Evolutionary conservation across 1,140 invertebrate genomes (phyloP).

Genomic region (Glossosoma conforme): DNA sequence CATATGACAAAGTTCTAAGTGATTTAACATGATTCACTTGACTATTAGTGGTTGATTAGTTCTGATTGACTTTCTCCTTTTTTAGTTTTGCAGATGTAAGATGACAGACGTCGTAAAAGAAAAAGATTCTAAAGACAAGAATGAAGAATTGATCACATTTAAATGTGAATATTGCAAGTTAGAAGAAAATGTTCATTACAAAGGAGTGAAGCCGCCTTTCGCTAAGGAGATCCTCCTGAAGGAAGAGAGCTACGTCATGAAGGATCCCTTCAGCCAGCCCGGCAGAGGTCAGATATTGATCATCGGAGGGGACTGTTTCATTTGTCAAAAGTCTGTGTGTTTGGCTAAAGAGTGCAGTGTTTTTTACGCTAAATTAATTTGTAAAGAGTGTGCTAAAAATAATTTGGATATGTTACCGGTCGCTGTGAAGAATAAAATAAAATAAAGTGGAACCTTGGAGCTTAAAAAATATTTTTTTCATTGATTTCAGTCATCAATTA

Average conservation of each 20-base stretch:
- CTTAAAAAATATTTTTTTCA: neutral
- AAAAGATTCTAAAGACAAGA: conserved; percentile 23
- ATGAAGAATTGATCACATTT: conserved; percentile 48
- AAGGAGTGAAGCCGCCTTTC: conserved; percentile 66
- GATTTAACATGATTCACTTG: too few relatives aligned
- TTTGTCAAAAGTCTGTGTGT: conserved; percentile 66
- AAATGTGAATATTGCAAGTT: conserved; percentile 60
- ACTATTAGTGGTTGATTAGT: too few relatives aligned
- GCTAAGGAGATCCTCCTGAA: conserved; percentile 56
- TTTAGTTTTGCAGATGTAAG: conserved; percentile 16
- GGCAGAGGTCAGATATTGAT: conserved; percentile 61
- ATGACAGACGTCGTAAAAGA: conserved; percentile 32
- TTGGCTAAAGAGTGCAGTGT: conserved; percentile 70
- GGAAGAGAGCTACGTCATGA: conserved; percentile 73
- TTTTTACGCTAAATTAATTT: conserved; percentile 71
- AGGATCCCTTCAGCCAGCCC: conserved; percentile 72
- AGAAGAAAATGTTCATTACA: conserved; percentile 66
- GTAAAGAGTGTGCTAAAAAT: conserved; percentile 60
- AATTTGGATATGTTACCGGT: conserved; percentile 60
- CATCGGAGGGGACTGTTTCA: conserved; percentile 67
- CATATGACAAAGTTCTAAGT: too few relatives aligned
- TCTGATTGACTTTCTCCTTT: too few relatives aligned
- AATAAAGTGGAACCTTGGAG: neutral
- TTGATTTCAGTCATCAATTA: too few relatives aligned
- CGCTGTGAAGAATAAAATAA: conserved; percentile 52